These are phyloP conservation scores for Drosophila orena DNA, from an alignment of 1,140 invertebrate species.

Conservation along the genomic window DNA sequence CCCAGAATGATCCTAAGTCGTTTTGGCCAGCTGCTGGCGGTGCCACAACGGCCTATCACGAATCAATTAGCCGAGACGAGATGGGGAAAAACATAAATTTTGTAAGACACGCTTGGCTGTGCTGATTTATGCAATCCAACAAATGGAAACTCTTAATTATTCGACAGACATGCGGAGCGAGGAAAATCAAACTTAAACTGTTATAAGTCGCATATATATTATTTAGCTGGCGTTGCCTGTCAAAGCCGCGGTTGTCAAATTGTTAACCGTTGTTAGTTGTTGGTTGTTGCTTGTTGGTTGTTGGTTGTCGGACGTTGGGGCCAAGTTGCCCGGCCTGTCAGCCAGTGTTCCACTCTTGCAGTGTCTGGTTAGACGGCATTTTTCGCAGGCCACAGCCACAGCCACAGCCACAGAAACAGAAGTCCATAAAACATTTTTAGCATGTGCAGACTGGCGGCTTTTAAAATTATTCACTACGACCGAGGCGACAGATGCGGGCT, in stretches of 20 bases:
- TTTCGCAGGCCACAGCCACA: conserved; percentile 17
- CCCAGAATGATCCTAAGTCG: conserved; percentile 36
- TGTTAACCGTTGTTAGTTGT: conserved; percentile 45
- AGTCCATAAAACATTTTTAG: conserved; percentile 66
- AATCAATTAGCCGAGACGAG: conserved; percentile 34
- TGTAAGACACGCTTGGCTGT: conserved; percentile 19
- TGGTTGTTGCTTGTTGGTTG: conserved; percentile 9
- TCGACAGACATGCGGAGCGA: conserved; percentile 7
- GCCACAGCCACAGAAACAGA: conserved; percentile 35
- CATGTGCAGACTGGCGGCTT: conserved; percentile 60
- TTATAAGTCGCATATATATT: conserved; percentile 52
- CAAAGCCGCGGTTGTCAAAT: conserved; percentile 52
- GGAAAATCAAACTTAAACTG: conserved; percentile 48
- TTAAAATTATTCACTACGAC: conserved; percentile 54
- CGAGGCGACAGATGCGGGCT: conserved; percentile 42
- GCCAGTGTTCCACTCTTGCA: conserved; percentile 28
- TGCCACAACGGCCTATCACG: conserved; percentile 19
- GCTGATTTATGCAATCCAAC: conserved; percentile 44
- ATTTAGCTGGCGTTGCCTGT: conserved; percentile 51
- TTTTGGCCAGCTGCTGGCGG: conserved; percentile 2
- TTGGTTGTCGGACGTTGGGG: conserved; percentile 9
- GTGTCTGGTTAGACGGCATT: conserved; percentile 59
- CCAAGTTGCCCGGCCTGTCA: conserved; percentile 44
- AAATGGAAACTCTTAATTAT: conserved; percentile 52
- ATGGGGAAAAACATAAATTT: conserved; percentile 4